Percentiles rank a stretch among this genome's conserved stretches.
phyloP scores from a whole-genome alignment of 2,113 vertebrate genomes.

The Coturnix japonica region DNA sequence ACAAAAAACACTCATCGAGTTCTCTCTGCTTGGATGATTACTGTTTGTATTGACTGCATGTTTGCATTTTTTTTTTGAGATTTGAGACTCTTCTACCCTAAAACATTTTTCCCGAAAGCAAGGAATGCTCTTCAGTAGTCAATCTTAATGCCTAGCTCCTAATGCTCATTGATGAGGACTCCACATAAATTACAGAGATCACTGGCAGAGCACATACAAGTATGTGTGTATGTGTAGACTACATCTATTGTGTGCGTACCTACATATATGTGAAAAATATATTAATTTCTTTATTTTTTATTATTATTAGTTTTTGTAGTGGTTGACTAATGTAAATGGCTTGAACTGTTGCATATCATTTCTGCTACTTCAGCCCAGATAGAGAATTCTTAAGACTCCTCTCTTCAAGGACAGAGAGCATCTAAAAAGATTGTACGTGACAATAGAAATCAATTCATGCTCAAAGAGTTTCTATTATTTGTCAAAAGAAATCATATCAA shows the following conservation, averaged over 20 bases:
- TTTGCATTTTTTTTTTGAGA: not conserved
- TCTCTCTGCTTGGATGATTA: not conserved
- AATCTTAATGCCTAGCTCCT: not conserved
- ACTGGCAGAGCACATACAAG: not conserved
- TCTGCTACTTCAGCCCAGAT: constrained; percentile 13
- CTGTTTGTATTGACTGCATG: not conserved
- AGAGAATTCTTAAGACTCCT: constrained; percentile 16
- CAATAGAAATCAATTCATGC: not conserved
- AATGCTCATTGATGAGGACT: not conserved
- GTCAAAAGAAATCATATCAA: not conserved
- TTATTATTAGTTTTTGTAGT: not conserved
- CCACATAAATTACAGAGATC: not conserved
- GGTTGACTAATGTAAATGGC: not conserved
- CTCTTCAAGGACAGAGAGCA: not conserved
- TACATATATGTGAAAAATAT: not conserved
- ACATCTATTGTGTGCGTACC: not conserved
- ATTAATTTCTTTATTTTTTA: not conserved
- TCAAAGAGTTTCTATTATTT: constrained; percentile 12
- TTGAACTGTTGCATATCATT: not conserved
- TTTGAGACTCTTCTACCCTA: not conserved
- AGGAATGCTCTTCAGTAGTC: not conserved
- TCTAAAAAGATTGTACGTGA: not conserved
- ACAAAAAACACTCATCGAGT: not conserved
- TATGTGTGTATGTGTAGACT: not conserved
- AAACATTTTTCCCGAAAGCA: not conserved